Base-by-base conservation (phyloP, 2,113 vertebrate species). In the Arenaria interpres region DNA sequence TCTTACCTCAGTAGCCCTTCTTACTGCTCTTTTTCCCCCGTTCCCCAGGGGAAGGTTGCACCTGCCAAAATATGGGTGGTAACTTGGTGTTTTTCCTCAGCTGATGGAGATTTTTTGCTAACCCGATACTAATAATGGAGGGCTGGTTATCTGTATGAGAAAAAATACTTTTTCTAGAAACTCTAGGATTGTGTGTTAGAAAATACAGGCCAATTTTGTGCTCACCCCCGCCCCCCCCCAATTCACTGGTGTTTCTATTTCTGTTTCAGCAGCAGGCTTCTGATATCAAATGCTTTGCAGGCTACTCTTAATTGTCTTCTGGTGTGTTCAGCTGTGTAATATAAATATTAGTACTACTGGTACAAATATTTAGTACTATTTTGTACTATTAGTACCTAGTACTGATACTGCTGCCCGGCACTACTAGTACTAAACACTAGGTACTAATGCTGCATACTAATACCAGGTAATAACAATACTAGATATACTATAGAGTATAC, bases 191-290 rank as follows among this genome's bases (percentile, higher is more conserved):
- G 10, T 54, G 4, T 41, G 16, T 45, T 63, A 69, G n/a, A 78
- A 82, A 62, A 75, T 32, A 35, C 2, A 3, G n/a, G n/a, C 10
- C 20, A 59, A 24, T 28, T 54, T 54, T 64, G 17, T 54, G 35
- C 3, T 30, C 2, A 9, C 10, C 8, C 46, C 39, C 7, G 0
- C 2, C 12, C 12, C 9, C 46, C 35, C 5, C 46, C n/a, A 11
- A 53, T 7, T 86, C 54, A 24, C 6, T 48, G 22, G 12, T 79
- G 48, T 32, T 7, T 62, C 21, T 67, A 9, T 48, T 60, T 68
- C 45, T 84, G 67, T 62, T 89, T 93, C 46, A 73, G 63, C 32
- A 77, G 22, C 54, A 74, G 50, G 30, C 46, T 45, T 87, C 30
- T 90, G 72, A 53, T 33, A 7, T 21, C 4, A 17, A 76, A 57